Evolutionary conservation across 2,113 vertebrate species (phyloP), one percentile per base, ranked within the genome.

Genomic region (Dromas ardeola): DNA sequence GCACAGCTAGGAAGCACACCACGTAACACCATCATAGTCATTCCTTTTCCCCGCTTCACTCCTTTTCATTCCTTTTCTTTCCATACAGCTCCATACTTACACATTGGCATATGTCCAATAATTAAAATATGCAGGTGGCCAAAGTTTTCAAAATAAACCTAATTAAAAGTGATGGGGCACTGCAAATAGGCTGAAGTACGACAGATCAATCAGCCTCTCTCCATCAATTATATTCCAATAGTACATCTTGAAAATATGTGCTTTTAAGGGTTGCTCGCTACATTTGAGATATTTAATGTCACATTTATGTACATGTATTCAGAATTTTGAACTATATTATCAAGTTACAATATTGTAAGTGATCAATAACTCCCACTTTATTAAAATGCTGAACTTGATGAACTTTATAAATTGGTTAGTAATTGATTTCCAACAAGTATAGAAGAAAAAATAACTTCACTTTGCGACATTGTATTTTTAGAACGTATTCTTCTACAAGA

Each of bases 51-150:
- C 55, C n/a, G 52, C 40, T 90, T 71, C 53, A 34, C 61, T 92
- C 66, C 76, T 58, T 88, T 65, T 50, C 43, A 50, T 55, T 80
- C 86, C 88, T 69, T 66, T 66, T 79, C 82, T 56, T 79, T 66
- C 92, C 87, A 53, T 12, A 30, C 32, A 88, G 86, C 86, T 92
- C 91, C 62, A 22, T 88, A 91, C 87, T 94, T 84, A 67, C 81
- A 87, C 58, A 61, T 8, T 88, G 96, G 94, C 96, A 91, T 42
- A 81, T 32, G 71, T 22, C 0, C 2, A 81, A 81, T 96, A 91
- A 97, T 95, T 96, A 95, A 94, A 95, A 94, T 65, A 89, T 22
- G 34, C 95, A 98, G 94, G 95, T 95, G 93, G 69, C 22, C 43
- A 13, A 91, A 92, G 80, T 95, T 97, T 91, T 85, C 90, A 72